A percentile compares a stretch with the other conserved stretches of the same genome.
Conservation (phyloP, 1,140 invertebrate species). For the Cyrtorhinus lividipennis region DNA sequence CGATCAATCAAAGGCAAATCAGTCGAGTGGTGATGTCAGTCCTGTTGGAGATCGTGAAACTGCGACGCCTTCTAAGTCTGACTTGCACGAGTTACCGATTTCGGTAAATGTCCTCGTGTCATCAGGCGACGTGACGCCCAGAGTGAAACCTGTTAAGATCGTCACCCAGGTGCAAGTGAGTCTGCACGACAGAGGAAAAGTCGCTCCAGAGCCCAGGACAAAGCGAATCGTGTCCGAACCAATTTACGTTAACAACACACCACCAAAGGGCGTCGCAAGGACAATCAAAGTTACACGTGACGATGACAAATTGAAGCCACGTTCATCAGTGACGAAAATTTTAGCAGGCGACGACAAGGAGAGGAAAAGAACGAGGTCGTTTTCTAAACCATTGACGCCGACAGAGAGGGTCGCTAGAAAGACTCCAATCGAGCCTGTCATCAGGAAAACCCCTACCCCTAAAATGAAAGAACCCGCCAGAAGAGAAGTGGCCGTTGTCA, state of each 20-base stretch:
- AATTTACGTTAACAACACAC: neutral
- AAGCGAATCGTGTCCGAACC: neutral
- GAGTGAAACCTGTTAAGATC: neutral
- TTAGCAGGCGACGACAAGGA: neutral
- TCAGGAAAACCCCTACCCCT: too few species aligned
- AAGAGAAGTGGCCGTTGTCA: neutral
- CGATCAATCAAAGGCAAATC: too few species aligned
- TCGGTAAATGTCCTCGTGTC: neutral
- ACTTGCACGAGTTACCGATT: too few species aligned
- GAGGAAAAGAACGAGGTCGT: neutral
- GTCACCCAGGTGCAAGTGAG: neutral
- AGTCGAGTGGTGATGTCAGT: neutral
- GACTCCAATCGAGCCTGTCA: too few species aligned
- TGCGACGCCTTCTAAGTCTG: too few species aligned
- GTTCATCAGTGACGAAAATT: slow-evolving; percentile 6
- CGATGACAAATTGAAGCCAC: neutral
- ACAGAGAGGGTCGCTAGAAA: too few species aligned
- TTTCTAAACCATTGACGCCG: neutral
- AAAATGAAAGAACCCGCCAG: neutral
- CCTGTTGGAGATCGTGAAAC: neutral
- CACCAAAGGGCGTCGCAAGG: neutral
- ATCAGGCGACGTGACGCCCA: neutral
- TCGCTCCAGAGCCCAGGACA: neutral
- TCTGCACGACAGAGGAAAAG: neutral
- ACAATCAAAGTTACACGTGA: neutral